Percentiles rank a stretch among this genome's conserved stretches.
phyloP scores from a whole-genome alignment of 2,888 invertebrate species.

The Caenorhabditis sp. region DNA sequence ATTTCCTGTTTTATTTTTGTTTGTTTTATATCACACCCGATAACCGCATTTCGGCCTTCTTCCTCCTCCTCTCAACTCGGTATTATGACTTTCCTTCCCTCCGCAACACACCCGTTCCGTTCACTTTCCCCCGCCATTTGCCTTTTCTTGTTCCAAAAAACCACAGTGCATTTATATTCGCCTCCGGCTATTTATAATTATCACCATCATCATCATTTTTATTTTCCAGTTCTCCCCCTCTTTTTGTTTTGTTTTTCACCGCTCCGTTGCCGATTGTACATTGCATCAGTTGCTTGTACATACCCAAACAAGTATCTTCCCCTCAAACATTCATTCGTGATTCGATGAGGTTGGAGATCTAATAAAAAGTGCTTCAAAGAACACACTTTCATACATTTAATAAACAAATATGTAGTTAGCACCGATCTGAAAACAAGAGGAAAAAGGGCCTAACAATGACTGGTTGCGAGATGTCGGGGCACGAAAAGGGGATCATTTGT shows the following conservation, averaged over 20 bases:
- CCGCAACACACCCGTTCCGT: constrained; percentile 20
- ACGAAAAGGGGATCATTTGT: no score
- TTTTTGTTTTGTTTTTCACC: constrained; percentile 24
- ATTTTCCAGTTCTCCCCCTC: constrained; percentile 17
- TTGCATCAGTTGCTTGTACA: constrained; percentile 48
- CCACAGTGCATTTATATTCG: constrained; percentile 41
- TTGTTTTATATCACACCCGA: constrained; percentile 33
- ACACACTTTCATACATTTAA: no score
- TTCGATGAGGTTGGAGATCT: not conserved
- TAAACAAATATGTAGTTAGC: no score
- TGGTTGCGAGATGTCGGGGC: no score
- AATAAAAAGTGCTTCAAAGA: not conserved
- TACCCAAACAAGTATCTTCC: constrained; percentile 14
- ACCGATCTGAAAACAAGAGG: no score
- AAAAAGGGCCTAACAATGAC: no score
- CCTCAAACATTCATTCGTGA: not conserved
- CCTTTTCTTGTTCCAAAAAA: constrained; percentile 22
- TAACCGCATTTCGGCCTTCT: constrained; percentile 37
- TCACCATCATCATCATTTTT: constrained; percentile 21
- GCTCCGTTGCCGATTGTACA: constrained; percentile 27
- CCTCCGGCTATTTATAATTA: constrained; percentile 28
- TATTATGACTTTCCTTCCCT: constrained; percentile 18
- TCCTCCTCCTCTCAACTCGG: constrained; percentile 39
- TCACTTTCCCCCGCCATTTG: constrained; percentile 1
- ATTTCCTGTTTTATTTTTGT: constrained; percentile 21